Base-by-base conservation (phyloP, 2,797 vertebrate genomes). In the Eulemur coronatus region DNA sequence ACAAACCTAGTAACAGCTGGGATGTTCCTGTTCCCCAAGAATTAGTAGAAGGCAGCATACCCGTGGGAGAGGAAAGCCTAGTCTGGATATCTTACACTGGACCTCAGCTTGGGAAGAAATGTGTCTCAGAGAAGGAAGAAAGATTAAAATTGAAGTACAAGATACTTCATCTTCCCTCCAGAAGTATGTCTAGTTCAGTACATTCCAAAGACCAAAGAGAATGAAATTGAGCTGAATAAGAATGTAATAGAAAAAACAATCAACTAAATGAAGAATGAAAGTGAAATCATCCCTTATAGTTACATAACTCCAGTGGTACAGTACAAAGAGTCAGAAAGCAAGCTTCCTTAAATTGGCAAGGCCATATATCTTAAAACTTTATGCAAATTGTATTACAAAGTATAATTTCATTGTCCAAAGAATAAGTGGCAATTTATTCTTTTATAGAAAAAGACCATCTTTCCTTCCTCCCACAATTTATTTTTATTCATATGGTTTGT, bases 401-500 rank as follows among this genome's bases (percentile, higher is more conserved):
- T 52, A 50, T 67, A 73, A 48, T 96, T 92, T 81, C 41, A 52
- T 81, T 75, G 57, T 89, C 50, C 50, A 43, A 80, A 38, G 5
- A 13, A 61, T 52, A 89, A 91, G 48, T 92, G 65, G 48, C 38
- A 89, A 94, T 79, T 92, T 88, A 89, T 84, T 84, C n/a, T 84
- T 84, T 92, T 38, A 38, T 43, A 67, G 63, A 46, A 92, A 43
- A 88, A 75, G 18, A 91, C 26, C 55, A 59, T 69, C 50, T 72
- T 94, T 89, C 73, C 65, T 85, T 72, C 63, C 59, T 65, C 63
- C 84, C 79, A 65, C n/a, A 57, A 9, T 79, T 75, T 63, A 63
- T 91, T 91, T 84, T 90, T 84, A 96, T 84, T 94, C 48, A 57
- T 89, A 57, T 50, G 20, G 52, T 35, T 94, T 89, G 46, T 84